These are phyloP conservation scores for Rhegmatorhina hoffmannsi DNA, from an alignment of 2,113 vertebrate genomes.

Conservation along the genomic window DNA sequence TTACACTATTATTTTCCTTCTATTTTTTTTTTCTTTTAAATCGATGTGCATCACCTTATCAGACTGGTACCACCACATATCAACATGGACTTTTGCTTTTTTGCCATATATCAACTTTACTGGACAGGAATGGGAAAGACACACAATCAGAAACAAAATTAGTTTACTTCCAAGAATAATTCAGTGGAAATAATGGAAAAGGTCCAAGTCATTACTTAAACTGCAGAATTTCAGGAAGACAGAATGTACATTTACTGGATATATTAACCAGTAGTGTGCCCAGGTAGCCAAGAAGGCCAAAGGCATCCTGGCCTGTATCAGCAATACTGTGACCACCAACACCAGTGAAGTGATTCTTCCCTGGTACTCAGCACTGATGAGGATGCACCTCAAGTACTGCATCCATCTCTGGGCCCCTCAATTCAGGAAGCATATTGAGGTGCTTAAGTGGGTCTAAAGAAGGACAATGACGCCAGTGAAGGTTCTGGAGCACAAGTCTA, in stretches of 20 bases:
- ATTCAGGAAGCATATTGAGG: neutral
- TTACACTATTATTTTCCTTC: neutral
- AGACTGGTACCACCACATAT: neutral
- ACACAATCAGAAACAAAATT: neutral
- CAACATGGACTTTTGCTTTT: neutral
- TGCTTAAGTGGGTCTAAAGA: neutral
- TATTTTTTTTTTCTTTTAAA: neutral
- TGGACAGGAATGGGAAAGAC: neutral
- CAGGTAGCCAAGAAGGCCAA: neutral
- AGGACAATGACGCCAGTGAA: neutral
- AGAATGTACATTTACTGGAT: neutral
- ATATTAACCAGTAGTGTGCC: neutral
- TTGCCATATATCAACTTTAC: neutral
- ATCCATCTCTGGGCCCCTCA: neutral
- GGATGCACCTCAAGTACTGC: no score
- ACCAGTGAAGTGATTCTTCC: neutral
- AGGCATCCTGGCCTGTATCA: neutral
- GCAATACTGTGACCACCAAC: no score
- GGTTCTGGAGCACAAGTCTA: neutral
- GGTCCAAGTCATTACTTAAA: neutral
- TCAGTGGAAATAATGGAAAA: neutral
- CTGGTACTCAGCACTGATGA: no score
- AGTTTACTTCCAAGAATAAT: neutral
- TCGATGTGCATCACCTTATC: neutral
- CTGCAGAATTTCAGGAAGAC: neutral